Conservation (phyloP, 2,888 invertebrate species). For the Drosophila ochracea region DNA sequence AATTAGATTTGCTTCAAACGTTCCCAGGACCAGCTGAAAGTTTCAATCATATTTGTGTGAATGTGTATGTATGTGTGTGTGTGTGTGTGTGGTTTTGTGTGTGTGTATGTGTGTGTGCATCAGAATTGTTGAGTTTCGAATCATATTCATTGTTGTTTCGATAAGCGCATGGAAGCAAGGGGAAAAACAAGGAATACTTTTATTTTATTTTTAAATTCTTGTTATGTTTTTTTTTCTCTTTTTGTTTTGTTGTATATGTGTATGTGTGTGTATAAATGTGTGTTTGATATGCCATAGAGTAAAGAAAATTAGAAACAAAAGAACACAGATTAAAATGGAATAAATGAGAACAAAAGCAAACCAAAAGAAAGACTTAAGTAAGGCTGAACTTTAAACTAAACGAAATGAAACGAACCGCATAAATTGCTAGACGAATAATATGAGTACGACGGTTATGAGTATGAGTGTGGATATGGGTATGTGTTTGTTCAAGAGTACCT, state of each 20-base stretch:
- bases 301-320: conserved; percentile 54
- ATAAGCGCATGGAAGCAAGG: conserved; percentile 37
- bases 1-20: conserved; percentile 85
- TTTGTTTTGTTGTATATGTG: conserved; percentile 17
- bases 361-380: conserved; percentile 24
- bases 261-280: conserved; percentile 5
- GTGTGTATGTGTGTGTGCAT: conserved; percentile 3
- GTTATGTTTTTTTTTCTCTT: conserved; percentile 23
- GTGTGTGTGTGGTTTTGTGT: conserved; percentile 1
- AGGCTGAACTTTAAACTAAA: conserved; percentile 36
- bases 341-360: conserved; percentile 27
- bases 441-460: conserved; percentile 7
- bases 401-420: conserved; percentile 42
- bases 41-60: conserved; percentile 46
- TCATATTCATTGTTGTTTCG: conserved; percentile 65
- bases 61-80: conserved; percentile 1
- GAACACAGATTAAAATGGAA: conserved; percentile 53
- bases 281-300: conserved; percentile 39
- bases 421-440: conserved; percentile 36
- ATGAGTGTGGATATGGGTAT: conserved; percentile 11
- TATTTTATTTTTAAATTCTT: conserved; percentile 27
- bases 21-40: conserved; percentile 85
- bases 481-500: neutral
- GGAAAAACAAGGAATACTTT: conserved; percentile 38
- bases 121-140: conserved; percentile 34